These are phyloP conservation scores for Rhinophrynus dorsalis DNA, from an alignment of 2,797 vertebrate species.

Conservation along the genomic window DNA sequence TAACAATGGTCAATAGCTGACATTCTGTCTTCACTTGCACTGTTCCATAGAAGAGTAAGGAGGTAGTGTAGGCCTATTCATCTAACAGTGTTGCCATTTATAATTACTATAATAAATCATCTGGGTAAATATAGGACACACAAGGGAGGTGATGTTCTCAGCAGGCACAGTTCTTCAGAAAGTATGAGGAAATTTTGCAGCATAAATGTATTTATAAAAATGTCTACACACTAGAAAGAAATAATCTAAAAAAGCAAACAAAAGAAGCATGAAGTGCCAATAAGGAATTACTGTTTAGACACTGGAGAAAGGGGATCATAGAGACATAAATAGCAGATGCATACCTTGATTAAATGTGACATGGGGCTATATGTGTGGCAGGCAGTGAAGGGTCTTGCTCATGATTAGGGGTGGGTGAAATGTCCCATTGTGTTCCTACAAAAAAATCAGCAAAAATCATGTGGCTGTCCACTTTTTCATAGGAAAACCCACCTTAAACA, in stretches of 20 bases:
- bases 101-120: constrained; percentile 48
- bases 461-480: too few species aligned
- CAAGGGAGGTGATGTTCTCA: not conserved
- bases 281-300: too few species aligned
- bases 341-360: too few species aligned
- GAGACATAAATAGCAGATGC: too few species aligned
- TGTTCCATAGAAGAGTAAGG: constrained; percentile 20
- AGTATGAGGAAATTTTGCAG: not conserved
- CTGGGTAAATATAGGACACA: constrained; percentile 29
- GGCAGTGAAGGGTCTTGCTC: too few species aligned
- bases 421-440: too few species aligned
- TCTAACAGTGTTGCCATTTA: constrained; percentile 27
- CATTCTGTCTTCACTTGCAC: not conserved
- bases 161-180: not conserved
- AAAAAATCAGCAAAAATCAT: too few species aligned
- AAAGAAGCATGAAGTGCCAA: too few species aligned
- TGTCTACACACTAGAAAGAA: not conserved
- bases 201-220: constrained; percentile 2
- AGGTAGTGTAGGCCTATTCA: constrained; percentile 10
- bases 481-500: too few species aligned
- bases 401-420: too few species aligned
- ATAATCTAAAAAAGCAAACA: not conserved
- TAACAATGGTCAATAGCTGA: constrained; percentile 7
- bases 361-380: too few species aligned
- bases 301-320: too few species aligned